Evolutionary conservation across 2,113 vertebrate genomes (phyloP), one percentile per base, ranked within the genome.

Genomic region (Brevimyrus niger): DNA sequence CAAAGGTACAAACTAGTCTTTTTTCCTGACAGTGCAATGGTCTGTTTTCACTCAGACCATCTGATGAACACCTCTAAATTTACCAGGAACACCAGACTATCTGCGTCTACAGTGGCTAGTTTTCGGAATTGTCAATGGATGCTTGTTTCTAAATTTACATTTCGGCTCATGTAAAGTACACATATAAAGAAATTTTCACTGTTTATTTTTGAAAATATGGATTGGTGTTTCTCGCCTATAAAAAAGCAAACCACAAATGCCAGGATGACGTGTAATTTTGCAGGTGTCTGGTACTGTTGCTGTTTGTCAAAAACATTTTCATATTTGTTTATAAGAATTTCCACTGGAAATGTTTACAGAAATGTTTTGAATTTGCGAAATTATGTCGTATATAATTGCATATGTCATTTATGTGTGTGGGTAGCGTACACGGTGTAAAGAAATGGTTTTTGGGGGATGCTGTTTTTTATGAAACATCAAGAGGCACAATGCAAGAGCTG

Each of bases 1-100:
- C 15, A 53, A 53, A 55, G 53, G 53, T 55, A 21, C 53, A 55
- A 55, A 21, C 53, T 55, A 55, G 19, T 21, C 53, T 55, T 21
- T 23, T 55, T 55, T 55, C 53, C 19, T 23, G 53, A 21, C 53
- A 55, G 53, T 55, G 7, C 10, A 61, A 92, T 95, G 65, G 90
- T 92, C 95, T 93, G 90, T 92, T 61, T 38, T 8, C 21, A 38
- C 69, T 17, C 31, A 13, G 69, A 35, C 69, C 11, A 17, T 38
- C 31, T 35, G 69, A 76, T 38, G n/a, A 10, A 38, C 31, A 35
- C 15, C 27, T 76, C 38, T 38, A 38, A 4, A 35, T 19, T 19
- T 7, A 38, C 31, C 1, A 31, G 46, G 46, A 27, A 46, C 3
- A 3, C 73, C 35, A 17, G 35, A 38, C 69, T 76, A 2, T 38